Base-by-base conservation (phyloP, 2,797 vertebrate species). In the Microctenopoma steveboyesi region DNA sequence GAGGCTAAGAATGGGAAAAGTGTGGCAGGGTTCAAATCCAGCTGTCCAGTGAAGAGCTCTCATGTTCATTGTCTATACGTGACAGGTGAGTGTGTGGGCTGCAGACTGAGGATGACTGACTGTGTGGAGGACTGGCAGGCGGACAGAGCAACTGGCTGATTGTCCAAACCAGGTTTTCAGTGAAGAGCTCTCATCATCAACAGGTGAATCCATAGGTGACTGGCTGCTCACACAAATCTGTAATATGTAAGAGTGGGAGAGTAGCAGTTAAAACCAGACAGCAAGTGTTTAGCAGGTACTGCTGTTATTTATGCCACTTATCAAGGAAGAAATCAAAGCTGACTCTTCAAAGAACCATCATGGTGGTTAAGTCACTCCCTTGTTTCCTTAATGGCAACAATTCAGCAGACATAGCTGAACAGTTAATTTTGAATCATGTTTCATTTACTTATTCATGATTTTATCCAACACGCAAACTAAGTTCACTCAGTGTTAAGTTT, bases 81-180 rank as follows among this genome's bases (percentile, higher is more conserved):
- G 76, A 80, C 56, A 64, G 74, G 46, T 43, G 59, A 47, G 59
- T 14, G 64, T 66, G 81, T 74, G 69, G 63, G 74, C 42, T 16
- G 70, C 56, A 60, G 70, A 54, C 54, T 18, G 50, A 49, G 58
- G 61, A 49, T 4, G 3, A 5, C 42, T 58, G 59, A 62, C 49
- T 1, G 40, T 56, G 40, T 53, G 65, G 18, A 35, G 39, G 42
- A 51, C 63, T 56, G 64, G 27, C 67, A 64, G 62, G 39, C 35
- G 30, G 62, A 62, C 56, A 12, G 35, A 64, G 50, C 5, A 3
- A 47, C 4, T 0, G 55, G 40, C 37, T 55, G 68, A 56, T 0
- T 65, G 47, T 56, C 6, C 42, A 7, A 68, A 67, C 37, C 50
- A 45, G 59, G 33, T 73, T 64, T 66, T 55, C 27, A 62, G 22